Base-by-base conservation (phyloP, 2,888 invertebrate genomes). In the Lasius platythorax region DNA sequence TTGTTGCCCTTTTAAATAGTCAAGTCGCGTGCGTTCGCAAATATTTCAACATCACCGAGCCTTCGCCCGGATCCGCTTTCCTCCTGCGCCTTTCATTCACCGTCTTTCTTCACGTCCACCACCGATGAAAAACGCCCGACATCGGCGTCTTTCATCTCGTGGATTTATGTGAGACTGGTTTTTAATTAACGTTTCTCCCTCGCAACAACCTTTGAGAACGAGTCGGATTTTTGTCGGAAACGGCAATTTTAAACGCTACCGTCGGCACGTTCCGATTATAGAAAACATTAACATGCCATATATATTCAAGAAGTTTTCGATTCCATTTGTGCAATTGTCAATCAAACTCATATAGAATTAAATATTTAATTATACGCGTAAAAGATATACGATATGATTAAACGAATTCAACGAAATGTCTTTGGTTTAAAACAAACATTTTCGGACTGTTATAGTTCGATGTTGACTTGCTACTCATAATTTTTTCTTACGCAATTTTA, bases 81-180 rank as follows among this genome's bases (percentile, higher is more conserved):
- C 33, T 46, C 18, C 28, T 9, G n/a, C 58, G 46, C 18, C 18
- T 61, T 72, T 74, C 50, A 43, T 74, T 61, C 33, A 33, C 43
- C 43, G 8, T 72, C 58, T 79, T 79, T 33, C 18, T 40, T 46
- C 23, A 46, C 73, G 30, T 33, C 58, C 15, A 43, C 56, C 28
- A 37, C 15, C 74, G 63, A 81, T 81, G 74, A 81, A 56, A 73
- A 73, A 73, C 75, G 75, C 46, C 79, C 37, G 46, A 74, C 61
- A 73, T 81, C 61, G 46, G 61, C 61, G 43, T 61, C 28, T 74
- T 81, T 74, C 79, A 63, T 74, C 37, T 37, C 23, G 11, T 61
- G 61, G 75, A 81, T 81, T 72, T 73, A 81, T 74, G 46, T 61
- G 61, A 74, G 61, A 63, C 74, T 73, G 46, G 61, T 73, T 74